phyloP scores from a whole-genome alignment of 2,797 vertebrate genomes.

The Cuculus canorus region DNA sequence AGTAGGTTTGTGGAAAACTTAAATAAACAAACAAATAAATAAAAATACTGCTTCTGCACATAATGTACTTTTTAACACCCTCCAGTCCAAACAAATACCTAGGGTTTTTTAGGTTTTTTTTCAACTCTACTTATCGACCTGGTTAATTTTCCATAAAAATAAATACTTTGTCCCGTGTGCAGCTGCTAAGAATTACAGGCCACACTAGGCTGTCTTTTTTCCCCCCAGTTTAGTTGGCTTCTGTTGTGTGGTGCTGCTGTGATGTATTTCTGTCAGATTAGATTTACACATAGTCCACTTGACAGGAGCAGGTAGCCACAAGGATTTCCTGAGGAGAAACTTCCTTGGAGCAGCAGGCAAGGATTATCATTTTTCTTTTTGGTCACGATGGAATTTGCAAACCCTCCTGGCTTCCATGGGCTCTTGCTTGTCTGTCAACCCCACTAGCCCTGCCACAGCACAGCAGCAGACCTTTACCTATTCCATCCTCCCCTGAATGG shows the following conservation, averaged over 20 bases:
- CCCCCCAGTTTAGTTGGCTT: neutral
- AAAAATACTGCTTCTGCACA: neutral
- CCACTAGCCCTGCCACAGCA: neutral
- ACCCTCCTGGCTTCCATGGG: neutral
- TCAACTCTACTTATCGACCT: neutral
- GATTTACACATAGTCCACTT: slow-evolving; percentile 57
- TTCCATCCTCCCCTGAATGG: neutral
- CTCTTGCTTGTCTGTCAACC: neutral
- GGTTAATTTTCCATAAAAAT: neutral
- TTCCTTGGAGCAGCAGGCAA: slow-evolving; percentile 11
- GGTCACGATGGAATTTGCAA: neutral
- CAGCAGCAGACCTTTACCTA: neutral
- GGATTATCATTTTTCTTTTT: slow-evolving; percentile 40
- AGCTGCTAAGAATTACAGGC: neutral
- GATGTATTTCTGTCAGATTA: slow-evolving; percentile 63
- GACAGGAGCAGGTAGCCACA: slow-evolving; percentile 56
- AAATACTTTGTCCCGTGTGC: neutral
- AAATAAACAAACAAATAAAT: neutral
- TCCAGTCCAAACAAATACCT: neutral
- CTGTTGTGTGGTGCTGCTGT: slow-evolving; percentile 3
- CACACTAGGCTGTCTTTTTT: neutral
- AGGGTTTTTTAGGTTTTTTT: neutral
- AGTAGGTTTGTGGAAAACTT: neutral
- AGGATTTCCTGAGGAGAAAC: slow-evolving; percentile 53
- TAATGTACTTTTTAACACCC: neutral